These are phyloP conservation scores for Amblyjoppa fuscipennis DNA, from an alignment of 2,888 invertebrate genomes.

Conservation along the genomic window DNA sequence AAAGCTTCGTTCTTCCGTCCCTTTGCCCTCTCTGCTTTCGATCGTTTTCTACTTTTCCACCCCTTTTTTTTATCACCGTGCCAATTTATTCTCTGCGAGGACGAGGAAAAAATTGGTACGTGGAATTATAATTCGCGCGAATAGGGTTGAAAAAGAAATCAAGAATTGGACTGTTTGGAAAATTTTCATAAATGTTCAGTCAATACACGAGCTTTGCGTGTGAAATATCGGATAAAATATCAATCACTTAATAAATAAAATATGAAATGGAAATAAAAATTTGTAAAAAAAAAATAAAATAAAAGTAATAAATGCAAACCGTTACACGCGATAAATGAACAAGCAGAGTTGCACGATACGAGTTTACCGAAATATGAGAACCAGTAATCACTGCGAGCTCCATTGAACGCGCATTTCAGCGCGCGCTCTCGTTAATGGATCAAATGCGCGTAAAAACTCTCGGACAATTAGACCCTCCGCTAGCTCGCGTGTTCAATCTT, in stretches of 20 bases:
- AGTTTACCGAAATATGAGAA: neutral
- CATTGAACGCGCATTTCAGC: neutral
- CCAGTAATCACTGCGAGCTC: neutral
- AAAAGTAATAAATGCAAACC: no score
- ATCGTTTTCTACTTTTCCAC: conserved; percentile 14
- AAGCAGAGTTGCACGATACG: neutral
- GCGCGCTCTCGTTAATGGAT: neutral
- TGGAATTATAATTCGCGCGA: neutral
- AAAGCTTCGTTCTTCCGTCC: conserved; percentile 28
- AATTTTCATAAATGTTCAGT: neutral
- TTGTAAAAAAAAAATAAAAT: no score
- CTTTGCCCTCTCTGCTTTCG: neutral
- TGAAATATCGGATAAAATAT: neutral
- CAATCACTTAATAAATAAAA: neutral
- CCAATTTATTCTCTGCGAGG: neutral
- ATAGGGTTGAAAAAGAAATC: neutral
- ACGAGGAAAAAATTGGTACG: neutral
- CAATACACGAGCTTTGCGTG: no score
- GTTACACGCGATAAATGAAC: no score
- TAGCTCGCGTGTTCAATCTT: neutral
- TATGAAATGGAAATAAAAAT: no score
- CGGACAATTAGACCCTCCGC: conserved; percentile 12
- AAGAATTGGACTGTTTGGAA: neutral
- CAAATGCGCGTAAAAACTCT: neutral
- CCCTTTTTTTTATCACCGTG: neutral